Percentiles rank a stretch among this genome's conserved stretches.
These are phyloP conservation scores for Platyscapa corneri DNA, from an alignment of 1,140 invertebrate species.

Conservation along the genomic window DNA sequence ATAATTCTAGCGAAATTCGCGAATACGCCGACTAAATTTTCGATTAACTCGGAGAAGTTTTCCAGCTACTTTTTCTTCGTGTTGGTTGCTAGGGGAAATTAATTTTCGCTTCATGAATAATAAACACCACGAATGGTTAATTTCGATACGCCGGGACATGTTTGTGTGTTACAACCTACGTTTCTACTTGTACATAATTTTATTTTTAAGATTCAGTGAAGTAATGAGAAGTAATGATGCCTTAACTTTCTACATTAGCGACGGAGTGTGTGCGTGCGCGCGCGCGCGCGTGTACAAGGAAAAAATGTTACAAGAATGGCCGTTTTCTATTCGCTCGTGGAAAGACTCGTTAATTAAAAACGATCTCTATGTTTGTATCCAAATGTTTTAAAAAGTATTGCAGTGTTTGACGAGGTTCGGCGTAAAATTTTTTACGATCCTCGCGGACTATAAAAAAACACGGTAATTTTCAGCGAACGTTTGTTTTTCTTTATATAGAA, in stretches of 20 bases:
- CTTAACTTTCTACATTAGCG: background rate
- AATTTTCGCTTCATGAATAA: slow-evolving; percentile 41
- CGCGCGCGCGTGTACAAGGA: background rate
- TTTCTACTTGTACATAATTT: background rate
- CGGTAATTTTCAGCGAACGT: too few species aligned
- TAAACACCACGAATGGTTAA: background rate
- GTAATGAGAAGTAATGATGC: background rate
- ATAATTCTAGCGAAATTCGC: too few species aligned
- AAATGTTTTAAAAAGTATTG: background rate
- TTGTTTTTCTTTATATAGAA: background rate
- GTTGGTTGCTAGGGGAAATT: background rate
- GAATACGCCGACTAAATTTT: too few species aligned
- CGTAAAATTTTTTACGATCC: background rate
- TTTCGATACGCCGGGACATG: background rate
- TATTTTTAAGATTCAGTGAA: background rate
- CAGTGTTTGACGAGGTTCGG: background rate
- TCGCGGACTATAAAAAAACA: background rate
- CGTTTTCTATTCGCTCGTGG: background rate
- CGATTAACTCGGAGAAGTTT: too few species aligned
- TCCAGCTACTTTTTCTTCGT: background rate
- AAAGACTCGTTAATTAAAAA: background rate
- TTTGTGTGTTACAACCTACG: slow-evolving; percentile 1
- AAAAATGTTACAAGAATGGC: background rate
- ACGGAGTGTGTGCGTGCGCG: background rate
- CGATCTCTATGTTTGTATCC: background rate